Evolutionary conservation across 2,888 invertebrate species (phyloP), one percentile per base, ranked within the genome.

Genomic region (Galerucella nymphaeae): DNA sequence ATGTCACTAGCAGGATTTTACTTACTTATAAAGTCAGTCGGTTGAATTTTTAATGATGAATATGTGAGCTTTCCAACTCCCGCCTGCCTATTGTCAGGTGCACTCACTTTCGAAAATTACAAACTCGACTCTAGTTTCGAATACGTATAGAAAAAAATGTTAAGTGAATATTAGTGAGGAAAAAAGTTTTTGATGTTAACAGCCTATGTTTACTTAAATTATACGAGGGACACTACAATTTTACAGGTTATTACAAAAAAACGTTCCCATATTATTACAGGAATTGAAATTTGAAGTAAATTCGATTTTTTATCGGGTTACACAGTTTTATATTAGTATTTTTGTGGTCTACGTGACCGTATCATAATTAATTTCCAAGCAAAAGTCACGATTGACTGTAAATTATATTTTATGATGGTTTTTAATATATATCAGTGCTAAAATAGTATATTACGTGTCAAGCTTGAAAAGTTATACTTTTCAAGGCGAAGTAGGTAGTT

Each of bases 21-120:
- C 18, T 10, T 59, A 59, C 59, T n/a, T 18, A 30, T 16, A 59
- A 59, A 59, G 38, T 59, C 30, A 9, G n/a, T n/a, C n/a, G 38
- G 1, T 9, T 30, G 59, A 59, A 59, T 38, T 59, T 59, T 30
- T 59, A 59, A 59, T 59, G 38, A 59, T 59, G 38, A 59, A 30
- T 38, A 59, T 30, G 59, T 59, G 30, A 38, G 38, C 59, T 59
- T 30, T 14, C 9, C 30, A 30, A 59, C 14, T 38, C 30, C 59
- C 14, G 1, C 2, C 30, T 3, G 59, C 14, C 8, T 59, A 59
- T 59, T 59, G 59, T 59, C n/a, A 38, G 8, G 38, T 59, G 59
- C 38, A 59, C 59, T 59, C 11, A 18, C 18, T 38, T 59, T 38
- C 9, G 9, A 59, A 59, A 59, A 38, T 59, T 38, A 38, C 59